Evolutionary conservation across 2,113 vertebrate genomes (phyloP).

Genomic region (Pungitius pungitius): DNA sequence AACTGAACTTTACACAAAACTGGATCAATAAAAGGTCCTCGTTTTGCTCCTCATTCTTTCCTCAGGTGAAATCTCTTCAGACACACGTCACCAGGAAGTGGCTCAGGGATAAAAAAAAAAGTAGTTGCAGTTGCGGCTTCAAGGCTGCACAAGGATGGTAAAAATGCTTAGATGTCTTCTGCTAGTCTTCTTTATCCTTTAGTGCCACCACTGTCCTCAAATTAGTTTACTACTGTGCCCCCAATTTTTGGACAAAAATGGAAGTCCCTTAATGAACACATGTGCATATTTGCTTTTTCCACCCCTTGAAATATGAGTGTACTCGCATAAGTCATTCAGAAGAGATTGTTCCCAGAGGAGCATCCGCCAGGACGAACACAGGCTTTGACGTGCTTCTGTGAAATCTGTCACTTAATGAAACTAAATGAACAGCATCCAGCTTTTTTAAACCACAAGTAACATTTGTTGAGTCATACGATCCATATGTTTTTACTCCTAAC

Average conservation of each 20-base stretch:
- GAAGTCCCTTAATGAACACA: background rate
- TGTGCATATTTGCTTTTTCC: background rate
- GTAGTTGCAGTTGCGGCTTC: background rate
- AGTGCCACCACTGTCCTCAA: background rate
- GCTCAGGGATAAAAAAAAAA: background rate
- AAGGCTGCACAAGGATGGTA: background rate
- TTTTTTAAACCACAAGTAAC: background rate
- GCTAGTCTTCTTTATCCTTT: background rate
- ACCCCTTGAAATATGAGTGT: background rate
- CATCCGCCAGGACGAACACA: background rate
- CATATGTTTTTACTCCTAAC: background rate
- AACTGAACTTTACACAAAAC: background rate
- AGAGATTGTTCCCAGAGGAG: background rate
- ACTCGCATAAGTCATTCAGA: background rate
- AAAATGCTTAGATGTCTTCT: background rate
- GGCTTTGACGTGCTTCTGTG: background rate
- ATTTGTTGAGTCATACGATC: conserved; percentile 10
- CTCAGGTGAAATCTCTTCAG: background rate
- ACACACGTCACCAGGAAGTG: background rate
- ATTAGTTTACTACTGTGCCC: background rate
- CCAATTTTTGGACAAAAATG: background rate
- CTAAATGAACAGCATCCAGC: background rate
- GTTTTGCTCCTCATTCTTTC: background rate
- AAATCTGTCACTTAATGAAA: background rate
- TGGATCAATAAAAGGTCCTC: background rate